phyloP scores from a whole-genome alignment of 1,140 invertebrate species.

The Calephelis virginiensis region DNA sequence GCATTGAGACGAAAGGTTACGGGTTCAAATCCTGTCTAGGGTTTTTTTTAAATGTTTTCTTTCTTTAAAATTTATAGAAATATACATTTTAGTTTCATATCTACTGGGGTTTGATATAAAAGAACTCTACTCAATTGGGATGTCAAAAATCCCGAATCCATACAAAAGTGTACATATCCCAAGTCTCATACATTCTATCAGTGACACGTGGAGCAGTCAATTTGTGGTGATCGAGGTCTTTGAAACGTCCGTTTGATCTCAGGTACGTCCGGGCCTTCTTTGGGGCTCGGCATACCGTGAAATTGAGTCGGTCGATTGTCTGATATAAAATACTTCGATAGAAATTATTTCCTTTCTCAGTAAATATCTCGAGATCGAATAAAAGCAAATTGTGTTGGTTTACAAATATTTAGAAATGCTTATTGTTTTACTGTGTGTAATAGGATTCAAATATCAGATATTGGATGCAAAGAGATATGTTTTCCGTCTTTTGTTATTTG shows the following conservation, averaged over 20 bases:
- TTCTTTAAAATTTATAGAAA: too few relatives aligned
- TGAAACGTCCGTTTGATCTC: slow-evolving; percentile 44
- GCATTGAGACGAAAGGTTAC: too few relatives aligned
- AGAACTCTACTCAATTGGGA: too few relatives aligned
- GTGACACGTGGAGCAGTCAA: slow-evolving; percentile 37
- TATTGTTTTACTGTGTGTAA: neutral
- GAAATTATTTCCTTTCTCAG: slow-evolving; percentile 34
- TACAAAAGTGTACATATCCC: slow-evolving; percentile 7
- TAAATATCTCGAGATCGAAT: slow-evolving; percentile 5
- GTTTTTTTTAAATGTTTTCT: too few relatives aligned
- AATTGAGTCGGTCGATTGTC: slow-evolving; percentile 58
- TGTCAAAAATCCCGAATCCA: neutral
- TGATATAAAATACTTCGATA: slow-evolving; percentile 47
- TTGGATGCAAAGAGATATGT: neutral
- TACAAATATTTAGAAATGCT: neutral
- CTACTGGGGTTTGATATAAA: too few relatives aligned
- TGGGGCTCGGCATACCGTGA: slow-evolving; percentile 44
- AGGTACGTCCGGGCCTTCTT: slow-evolving; percentile 47
- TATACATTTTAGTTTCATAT: too few relatives aligned
- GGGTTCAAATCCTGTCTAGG: too few relatives aligned
- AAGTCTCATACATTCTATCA: slow-evolving; percentile 17
- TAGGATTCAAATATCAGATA: neutral
- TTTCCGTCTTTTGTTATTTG: too few relatives aligned
- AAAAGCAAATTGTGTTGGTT: slow-evolving; percentile 3
- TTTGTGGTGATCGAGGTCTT: slow-evolving; percentile 37